A percentile compares a stretch with the other conserved stretches of the same genome.
phyloP scores from a whole-genome alignment of 2,797 vertebrate species.

The Sebastes alutus region DNA sequence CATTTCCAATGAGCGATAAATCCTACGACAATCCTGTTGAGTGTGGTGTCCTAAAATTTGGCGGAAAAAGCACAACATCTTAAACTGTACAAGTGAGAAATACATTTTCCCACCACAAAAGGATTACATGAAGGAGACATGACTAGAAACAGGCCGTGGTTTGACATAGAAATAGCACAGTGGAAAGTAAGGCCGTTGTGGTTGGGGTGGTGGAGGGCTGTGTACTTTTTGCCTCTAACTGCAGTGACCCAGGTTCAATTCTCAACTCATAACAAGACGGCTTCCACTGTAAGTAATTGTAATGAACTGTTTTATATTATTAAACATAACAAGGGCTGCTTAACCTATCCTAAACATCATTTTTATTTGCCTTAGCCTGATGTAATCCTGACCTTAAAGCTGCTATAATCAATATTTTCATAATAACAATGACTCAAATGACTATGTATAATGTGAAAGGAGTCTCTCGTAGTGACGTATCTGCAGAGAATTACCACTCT shows the following conservation, averaged over 20 bases:
- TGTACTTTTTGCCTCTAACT: conserved; percentile 52
- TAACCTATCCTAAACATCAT: neutral
- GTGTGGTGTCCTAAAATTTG: conserved; percentile 45
- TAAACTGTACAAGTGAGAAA: conserved; percentile 64
- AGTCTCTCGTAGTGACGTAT: neutral
- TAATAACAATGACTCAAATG: neutral
- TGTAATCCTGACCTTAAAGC: neutral
- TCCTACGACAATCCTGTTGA: conserved; percentile 30
- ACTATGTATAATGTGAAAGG: neutral
- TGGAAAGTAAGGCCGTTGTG: conserved; percentile 63
- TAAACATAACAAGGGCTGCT: neutral
- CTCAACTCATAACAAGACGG: conserved; percentile 18
- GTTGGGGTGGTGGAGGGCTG: conserved; percentile 42
- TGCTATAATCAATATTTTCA: neutral
- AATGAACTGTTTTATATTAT: neutral
- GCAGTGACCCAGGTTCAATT: conserved; percentile 60
- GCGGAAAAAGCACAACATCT: conserved; percentile 36
- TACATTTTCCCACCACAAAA: conserved; percentile 70
- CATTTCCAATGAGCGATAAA: conserved; percentile 53
- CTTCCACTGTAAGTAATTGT: neutral
- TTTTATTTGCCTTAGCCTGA: neutral
- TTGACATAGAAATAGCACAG: conserved; percentile 68
- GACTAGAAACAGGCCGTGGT: conserved; percentile 64
- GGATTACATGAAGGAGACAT: conserved; percentile 68
- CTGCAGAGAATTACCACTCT: neutral